Evolutionary conservation across 92 coral and sea anemone species (phyloP).

Genomic region (Micromussa lordhowensis): DNA sequence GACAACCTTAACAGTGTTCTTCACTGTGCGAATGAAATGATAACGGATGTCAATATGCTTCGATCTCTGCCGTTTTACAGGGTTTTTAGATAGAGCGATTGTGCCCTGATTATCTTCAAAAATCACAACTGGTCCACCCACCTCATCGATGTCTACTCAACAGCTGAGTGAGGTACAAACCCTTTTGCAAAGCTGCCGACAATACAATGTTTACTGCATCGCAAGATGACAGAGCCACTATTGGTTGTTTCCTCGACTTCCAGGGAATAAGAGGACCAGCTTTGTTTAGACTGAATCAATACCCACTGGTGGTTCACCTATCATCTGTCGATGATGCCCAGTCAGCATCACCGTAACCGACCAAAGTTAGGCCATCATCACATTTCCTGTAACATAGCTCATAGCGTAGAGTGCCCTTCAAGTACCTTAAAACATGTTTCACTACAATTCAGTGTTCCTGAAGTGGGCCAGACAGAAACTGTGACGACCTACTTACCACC

Average conservation of each 20-base stretch:
- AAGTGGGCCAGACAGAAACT: conserved; percentile 24
- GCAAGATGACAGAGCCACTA: conserved; percentile 55
- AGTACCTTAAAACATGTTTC: too few relatives aligned
- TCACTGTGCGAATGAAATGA: conserved; percentile 40
- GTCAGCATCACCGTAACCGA: conserved; percentile 66
- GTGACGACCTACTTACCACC: conserved; percentile 51
- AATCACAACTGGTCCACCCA: neutral
- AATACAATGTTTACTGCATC: conserved; percentile 23
- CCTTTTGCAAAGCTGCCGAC: conserved; percentile 51
- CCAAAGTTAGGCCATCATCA: conserved; percentile 7
- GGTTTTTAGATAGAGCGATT: neutral
- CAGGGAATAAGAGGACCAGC: conserved; percentile 60
- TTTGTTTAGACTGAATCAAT: conserved; percentile 54
- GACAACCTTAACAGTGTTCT: conserved; percentile 23
- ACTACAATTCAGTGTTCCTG: conserved; percentile 13
- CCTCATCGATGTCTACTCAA: neutral
- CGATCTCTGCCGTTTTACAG: conserved; percentile 35
- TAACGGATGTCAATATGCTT: conserved; percentile 59
- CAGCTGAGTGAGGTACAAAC: conserved; percentile 34
- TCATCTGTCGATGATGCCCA: conserved; percentile 64
- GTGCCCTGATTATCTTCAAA: neutral
- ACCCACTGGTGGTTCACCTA: conserved; percentile 65
- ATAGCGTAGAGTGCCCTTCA: conserved; percentile 47
- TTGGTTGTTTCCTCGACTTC: conserved; percentile 53
- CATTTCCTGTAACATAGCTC: conserved; percentile 34